Evolutionary conservation across 2,888 invertebrate species (phyloP).

Genomic region (Psylliodes chrysocephalus): DNA sequence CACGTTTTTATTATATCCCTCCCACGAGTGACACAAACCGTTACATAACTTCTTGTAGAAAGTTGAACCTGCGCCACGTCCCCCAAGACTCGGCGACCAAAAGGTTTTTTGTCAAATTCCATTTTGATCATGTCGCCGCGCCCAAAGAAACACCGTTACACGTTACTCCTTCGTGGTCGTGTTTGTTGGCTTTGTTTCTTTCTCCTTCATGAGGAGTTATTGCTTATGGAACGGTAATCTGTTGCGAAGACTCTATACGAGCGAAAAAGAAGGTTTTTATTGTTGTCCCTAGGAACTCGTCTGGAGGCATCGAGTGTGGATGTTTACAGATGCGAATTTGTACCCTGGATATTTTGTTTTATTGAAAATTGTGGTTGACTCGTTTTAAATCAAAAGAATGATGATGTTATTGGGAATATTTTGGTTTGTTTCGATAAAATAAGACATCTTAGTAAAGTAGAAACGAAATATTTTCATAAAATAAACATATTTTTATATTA

Average conservation of each 20-base stretch:
- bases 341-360: background rate
- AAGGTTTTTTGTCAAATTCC: conserved; percentile 58
- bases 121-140: conserved; percentile 45
- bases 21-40: conserved; percentile 64
- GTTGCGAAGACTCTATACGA: conserved; percentile 9
- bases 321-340: background rate
- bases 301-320: conserved; percentile 14
- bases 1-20: conserved; percentile 66
- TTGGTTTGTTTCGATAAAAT: too few relatives aligned
- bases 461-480: too few relatives aligned
- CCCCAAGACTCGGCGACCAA: conserved; percentile 9
- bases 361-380: background rate
- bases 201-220: conserved; percentile 27
- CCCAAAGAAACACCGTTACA: conserved; percentile 6
- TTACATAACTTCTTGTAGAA: conserved; percentile 66
- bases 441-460: too few relatives aligned
- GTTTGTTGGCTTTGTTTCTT: conserved; percentile 26
- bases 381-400: too few relatives aligned
- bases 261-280: conserved; percentile 7
- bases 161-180: too few relatives aligned
- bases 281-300: conserved; percentile 5
- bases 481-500: too few relatives aligned
- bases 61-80: conserved; percentile 58
- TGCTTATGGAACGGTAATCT: conserved; percentile 30
- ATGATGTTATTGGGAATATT: too few relatives aligned